Percentiles rank a stretch among this genome's conserved stretches.
phyloP scores from a whole-genome alignment of 1,140 invertebrate species.

The Sinonovacula constricta region DNA sequence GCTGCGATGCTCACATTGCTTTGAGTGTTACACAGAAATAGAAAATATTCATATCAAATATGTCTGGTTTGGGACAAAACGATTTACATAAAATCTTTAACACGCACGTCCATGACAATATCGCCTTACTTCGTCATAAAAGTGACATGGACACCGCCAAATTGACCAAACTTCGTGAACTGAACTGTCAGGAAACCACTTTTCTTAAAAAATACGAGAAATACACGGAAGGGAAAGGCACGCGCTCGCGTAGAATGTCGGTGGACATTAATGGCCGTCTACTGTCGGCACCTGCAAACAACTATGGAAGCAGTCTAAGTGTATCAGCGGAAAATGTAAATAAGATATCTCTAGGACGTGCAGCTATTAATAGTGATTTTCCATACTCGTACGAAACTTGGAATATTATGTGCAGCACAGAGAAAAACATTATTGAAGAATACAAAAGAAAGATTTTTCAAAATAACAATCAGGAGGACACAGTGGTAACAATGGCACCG shows the following conservation, averaged over 20 bases:
- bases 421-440: conserved; percentile 17
- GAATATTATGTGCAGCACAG: conserved; percentile 11
- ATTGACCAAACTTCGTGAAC: conserved; percentile 5
- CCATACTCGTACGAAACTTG: conserved; percentile 35
- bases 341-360: not conserved
- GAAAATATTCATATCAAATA: too few relatives aligned
- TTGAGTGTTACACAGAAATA: too few relatives aligned
- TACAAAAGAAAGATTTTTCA: conserved; percentile 23
- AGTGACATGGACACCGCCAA: conserved; percentile 16
- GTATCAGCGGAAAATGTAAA: not conserved
- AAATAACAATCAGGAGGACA: not conserved
- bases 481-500: not conserved
- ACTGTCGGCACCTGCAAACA: not conserved
- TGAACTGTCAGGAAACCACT: conserved; percentile 14
- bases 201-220: conserved; percentile 35
- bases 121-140: conserved; percentile 10
- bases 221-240: not conserved
- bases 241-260: not conserved
- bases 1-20: too few relatives aligned
- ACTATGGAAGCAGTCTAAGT: not conserved
- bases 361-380: conserved; percentile 7
- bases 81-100: too few relatives aligned
- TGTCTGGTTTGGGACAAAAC: too few relatives aligned
- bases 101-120: conserved; percentile 18
- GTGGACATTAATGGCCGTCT: conserved; percentile 4